Percentiles rank a stretch among this genome's conserved stretches.
Evolutionary conservation across 2,113 vertebrate genomes (phyloP).

Genomic region (Jaculus jaculus): DNA sequence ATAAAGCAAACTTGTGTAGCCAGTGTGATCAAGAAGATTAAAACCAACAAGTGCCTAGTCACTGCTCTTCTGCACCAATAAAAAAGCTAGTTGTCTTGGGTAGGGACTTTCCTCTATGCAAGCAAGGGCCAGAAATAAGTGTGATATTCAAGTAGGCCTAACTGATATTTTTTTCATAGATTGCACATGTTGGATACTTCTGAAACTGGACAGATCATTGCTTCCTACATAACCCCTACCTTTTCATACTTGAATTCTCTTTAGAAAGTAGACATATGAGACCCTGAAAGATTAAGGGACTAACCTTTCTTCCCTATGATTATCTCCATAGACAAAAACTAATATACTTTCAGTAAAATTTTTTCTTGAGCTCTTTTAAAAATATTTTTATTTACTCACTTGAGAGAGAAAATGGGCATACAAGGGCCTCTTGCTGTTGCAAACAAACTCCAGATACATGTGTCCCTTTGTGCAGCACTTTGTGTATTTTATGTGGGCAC

Average conservation of each 20-base stretch:
- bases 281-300: background rate
- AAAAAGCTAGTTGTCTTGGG: background rate
- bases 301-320: background rate
- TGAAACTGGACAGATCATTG: background rate
- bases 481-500: no score
- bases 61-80: background rate
- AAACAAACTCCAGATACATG: no score
- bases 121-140: background rate
- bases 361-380: background rate
- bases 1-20: conserved; percentile 60
- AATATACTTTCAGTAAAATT: background rate
- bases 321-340: background rate
- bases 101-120: background rate
- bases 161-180: background rate
- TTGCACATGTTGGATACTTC: background rate
- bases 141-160: background rate
- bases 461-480: no score
- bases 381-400: background rate
- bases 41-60: background rate
- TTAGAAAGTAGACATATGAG: background rate
- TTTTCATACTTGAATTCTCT: background rate
- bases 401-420: no score
- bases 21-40: conserved; percentile 64
- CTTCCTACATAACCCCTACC: background rate
- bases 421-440: no score